phyloP scores from a whole-genome alignment of 2,797 vertebrate species.

The Rhinogobio ventralis region DNA sequence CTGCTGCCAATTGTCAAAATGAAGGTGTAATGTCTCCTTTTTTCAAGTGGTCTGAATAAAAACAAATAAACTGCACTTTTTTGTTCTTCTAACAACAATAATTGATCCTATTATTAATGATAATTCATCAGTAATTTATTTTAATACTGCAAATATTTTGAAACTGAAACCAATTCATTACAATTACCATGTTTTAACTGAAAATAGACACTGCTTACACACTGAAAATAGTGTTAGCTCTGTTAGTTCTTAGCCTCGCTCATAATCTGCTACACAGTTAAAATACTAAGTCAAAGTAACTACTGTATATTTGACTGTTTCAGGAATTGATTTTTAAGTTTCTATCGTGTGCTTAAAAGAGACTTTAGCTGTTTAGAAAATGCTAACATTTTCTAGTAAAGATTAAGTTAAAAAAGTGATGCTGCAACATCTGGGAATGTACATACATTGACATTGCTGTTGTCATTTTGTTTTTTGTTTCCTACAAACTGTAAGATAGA shows the following conservation, averaged over 20 bases:
- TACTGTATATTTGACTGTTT: not conserved
- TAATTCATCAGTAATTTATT: no score
- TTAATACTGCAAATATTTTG: not conserved
- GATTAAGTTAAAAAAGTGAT: slow-evolving; percentile 11
- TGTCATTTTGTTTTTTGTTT: not conserved
- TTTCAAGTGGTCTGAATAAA: slow-evolving; percentile 23
- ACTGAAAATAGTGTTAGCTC: not conserved
- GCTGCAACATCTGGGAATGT: slow-evolving; percentile 41
- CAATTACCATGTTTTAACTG: not conserved
- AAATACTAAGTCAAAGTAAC: not conserved
- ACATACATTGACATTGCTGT: slow-evolving; percentile 9
- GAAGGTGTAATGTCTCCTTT: not conserved
- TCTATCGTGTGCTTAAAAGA: slow-evolving; percentile 33
- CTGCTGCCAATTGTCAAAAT: slow-evolving; percentile 7
- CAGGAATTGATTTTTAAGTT: not conserved
- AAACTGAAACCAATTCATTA: not conserved
- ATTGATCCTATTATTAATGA: not conserved
- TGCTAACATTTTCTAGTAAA: slow-evolving; percentile 50
- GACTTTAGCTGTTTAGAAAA: slow-evolving; percentile 46
- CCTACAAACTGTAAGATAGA: not conserved
- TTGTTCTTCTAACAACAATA: not conserved
- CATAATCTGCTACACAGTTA: not conserved
- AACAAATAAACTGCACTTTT: not conserved
- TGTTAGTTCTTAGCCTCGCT: not conserved
- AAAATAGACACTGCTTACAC: not conserved